phyloP scores from a whole-genome alignment of 2,888 invertebrate genomes.

The Ecliptopera silaceata region DNA sequence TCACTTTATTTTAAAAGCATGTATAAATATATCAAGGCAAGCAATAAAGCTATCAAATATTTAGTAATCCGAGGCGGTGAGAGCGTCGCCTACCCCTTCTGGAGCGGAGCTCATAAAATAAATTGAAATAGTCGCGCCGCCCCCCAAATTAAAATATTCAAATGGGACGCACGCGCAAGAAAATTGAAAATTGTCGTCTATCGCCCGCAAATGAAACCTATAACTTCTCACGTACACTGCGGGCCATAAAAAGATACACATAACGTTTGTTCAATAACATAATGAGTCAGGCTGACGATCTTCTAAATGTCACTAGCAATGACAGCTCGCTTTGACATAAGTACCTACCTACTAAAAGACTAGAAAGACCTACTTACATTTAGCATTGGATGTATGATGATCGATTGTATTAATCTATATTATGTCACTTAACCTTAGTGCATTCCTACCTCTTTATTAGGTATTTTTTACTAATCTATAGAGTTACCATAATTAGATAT shows the following conservation, averaged over 20 bases:
- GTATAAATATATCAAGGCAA: conserved; percentile 76
- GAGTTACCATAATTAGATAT: too few species aligned
- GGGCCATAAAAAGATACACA: conserved; percentile 50
- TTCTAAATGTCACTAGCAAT: too few species aligned
- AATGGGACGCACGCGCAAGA: conserved; percentile 84
- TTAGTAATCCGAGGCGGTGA: conserved; percentile 81
- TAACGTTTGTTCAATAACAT: conserved; percentile 38
- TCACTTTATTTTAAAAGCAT: conserved; percentile 67
- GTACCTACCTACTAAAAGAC: too few species aligned
- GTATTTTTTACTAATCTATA: too few species aligned
- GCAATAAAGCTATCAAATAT: conserved; percentile 83
- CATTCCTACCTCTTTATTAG: too few species aligned
- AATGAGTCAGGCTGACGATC: conserved; percentile 26
- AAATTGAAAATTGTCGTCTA: conserved; percentile 84
- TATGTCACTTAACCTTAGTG: too few species aligned
- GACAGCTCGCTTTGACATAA: too few species aligned
- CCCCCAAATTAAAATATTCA: conserved; percentile 84
- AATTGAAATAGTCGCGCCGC: conserved; percentile 83
- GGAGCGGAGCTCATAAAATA: conserved; percentile 80
- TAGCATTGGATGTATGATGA: too few species aligned
- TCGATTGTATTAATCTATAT: too few species aligned
- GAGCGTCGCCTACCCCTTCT: conserved; percentile 76
- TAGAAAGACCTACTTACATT: too few species aligned
- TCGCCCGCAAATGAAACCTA: conserved; percentile 83
- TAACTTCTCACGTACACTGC: conserved; percentile 76